Evolutionary conservation across 2,113 vertebrate species (phyloP), one percentile per base, ranked within the genome.

Genomic region (Paratilapia polleni): DNA sequence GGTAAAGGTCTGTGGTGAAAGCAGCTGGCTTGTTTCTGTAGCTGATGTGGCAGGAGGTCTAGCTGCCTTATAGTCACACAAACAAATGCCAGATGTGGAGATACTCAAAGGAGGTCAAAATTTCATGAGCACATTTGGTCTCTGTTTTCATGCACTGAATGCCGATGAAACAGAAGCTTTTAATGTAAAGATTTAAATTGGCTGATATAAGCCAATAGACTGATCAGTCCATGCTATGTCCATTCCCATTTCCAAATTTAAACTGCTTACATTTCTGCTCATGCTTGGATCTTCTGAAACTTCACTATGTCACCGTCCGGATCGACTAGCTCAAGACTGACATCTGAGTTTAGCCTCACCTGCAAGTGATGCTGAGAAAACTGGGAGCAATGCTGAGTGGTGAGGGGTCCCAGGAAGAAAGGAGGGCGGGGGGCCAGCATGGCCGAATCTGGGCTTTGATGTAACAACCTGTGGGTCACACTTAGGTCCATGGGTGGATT

Each of bases 401-500:
- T 84, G 57, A 92, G 90, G 20, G 79, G 66, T 85, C 92, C 95
- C 19, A 97, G 90, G 91, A 97, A 96, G 83, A 97, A 94, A 76
- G 96, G 96, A 82, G 95, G 96, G 74, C 93, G 83, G 88, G 97
- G 94, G 76, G 96, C 93, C 93, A 97, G 95, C 94, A 98, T 93
- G 0, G 96, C 73, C 17, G 96, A 93, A 92, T 97, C 96, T 2
- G 95, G 91, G 90, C 24, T 91, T 73, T 82, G 88, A 85, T 94
- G 95, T 38, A 94, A 76, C 41, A 97, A 88, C 82, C 97, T 95
- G 91, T 96, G 97, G 88, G 96, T 96, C 87, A 98, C 96, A 31
- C 97, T 95, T 85, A 98, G 96, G 95, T 98, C 98, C 98, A 98
- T 98, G 94, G 96, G 96, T 85, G 78, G 73, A n/a, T 87, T 85